Percentiles rank a stretch among this genome's conserved stretches.
Conservation (phyloP, 2,113 vertebrate species). For the Anseranas semipalmata region DNA sequence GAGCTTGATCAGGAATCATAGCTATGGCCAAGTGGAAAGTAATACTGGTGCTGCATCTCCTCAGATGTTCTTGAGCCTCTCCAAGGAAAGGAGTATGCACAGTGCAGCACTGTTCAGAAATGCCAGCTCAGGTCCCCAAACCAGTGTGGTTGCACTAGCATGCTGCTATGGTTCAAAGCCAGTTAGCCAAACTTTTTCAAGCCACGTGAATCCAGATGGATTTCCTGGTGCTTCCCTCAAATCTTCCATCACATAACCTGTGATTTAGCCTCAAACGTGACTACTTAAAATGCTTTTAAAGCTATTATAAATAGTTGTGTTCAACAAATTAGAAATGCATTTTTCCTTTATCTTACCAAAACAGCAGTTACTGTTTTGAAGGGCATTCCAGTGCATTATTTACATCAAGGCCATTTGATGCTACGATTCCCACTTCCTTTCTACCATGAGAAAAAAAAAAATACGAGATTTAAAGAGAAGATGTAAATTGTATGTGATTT, state of each 20-base stretch:
- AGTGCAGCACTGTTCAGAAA: not conserved
- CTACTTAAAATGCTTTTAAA: not conserved
- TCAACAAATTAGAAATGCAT: not conserved
- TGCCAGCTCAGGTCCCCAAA: not conserved
- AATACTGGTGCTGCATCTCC: not conserved
- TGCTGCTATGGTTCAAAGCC: accelerated
- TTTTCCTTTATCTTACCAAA: not conserved
- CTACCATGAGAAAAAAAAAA: not conserved
- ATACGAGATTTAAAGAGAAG: not conserved
- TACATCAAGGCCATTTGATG: not conserved
- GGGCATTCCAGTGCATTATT: not conserved
- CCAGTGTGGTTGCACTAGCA: accelerated
- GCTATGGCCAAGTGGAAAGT: accelerated
- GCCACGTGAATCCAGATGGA: no score
- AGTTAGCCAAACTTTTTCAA: accelerated
- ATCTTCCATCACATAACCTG: not conserved
- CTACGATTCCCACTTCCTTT: not conserved
- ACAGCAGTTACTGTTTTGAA: not conserved
- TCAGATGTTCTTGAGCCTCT: not conserved
- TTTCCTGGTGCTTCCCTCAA: not conserved
- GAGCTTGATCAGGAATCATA: not conserved
- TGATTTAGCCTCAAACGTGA: not conserved
- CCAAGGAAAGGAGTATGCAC: no score
- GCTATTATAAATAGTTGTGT: not conserved
- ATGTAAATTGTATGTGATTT: not conserved